Base-by-base conservation (phyloP, 2,113 vertebrate species). In the Anthoscopus minutus region DNA sequence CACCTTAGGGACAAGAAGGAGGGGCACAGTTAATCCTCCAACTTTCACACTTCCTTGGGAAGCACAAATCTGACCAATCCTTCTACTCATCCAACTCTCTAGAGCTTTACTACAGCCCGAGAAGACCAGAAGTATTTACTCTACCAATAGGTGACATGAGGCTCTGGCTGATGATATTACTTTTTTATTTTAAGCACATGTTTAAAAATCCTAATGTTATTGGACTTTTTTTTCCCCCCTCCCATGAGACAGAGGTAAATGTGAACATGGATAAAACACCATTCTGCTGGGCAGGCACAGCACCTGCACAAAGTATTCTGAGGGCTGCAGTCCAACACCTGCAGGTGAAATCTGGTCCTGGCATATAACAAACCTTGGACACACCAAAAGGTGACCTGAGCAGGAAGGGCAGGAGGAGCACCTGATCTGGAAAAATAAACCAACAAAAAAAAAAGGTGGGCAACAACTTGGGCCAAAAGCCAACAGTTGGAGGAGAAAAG, bases 1-100 rank as follows among this genome's bases (percentile, higher is more conserved):
- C 86, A 99, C 98, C 99, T 99, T 57, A 6, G 88, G 84, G 88
- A 95, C 23, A 82, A 89, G 42, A 90, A 4, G 3, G 9, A 35
- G 54, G 25, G 76, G 45, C 62, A 81, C 53, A 54, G 73, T 97
- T 84, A 97, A 69, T 79, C 45, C 60, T 74, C 38, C 62, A 57
- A 24, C 15, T 16, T 44, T 8, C 38, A 66, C 27, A 17, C 12
- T n/a, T 25, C 15, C 35, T 86, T 35, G 71, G 86, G 58, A 81
- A 93, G 44, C 88, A 81, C 38, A 66, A 48, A 13, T 33, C 54
- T 90, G 67, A 88, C 14, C 25, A 65, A 53, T 45, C 48, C 45
- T 48, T 54, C 54, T 10, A 35, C 18, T 66, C 60, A 73, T 35
- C 35, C 67, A 66, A 1, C 40, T 47, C 66, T 23, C 47, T 4